Base-by-base conservation (phyloP, 2,888 invertebrate genomes). In the Drosophila neonasuta region DNA sequence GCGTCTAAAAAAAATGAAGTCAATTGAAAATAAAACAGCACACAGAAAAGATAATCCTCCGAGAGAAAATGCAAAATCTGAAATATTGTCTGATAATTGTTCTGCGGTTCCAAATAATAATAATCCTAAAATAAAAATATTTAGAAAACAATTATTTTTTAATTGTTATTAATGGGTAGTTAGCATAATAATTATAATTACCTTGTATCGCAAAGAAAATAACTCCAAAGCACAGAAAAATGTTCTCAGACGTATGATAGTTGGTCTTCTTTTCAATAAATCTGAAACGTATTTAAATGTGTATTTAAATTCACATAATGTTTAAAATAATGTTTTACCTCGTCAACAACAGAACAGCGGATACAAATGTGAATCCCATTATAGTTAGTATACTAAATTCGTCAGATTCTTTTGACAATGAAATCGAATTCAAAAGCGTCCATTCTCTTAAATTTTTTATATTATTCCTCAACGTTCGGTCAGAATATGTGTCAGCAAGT, bases 131-230 rank as follows among this genome's bases (percentile, higher is more conserved):
- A 74, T 29, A 13, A 17, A 15, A 24, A 13, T 8, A 0, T 32
- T 20, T 20, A 30, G 3, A 11, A 6, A 24, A 51, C 1, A 24
- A 29, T n/a, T n/a, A 36, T n/a, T 5, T 34, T 9, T n/a, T 8
- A 24, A 5, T 44, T 24, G 8, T 44, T 24, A 24, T 20, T 24
- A 24, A 32, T 32, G 32, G 9, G 7, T 9, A 32, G 10, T 32
- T 24, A 24, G 24, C 24, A 24, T 24, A 24, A 24, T 24, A 6
- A 24, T 20, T 20, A 20, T 20, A 20, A 20, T 20, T 4, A 75
- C 80, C 80, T 60, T 81, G 82, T 6, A 69, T 51, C 10, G 54
- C 56, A n/a, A 86, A 80, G 39, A 86, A 80, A 2, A 80, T n/a
- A 1, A 78, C 44, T n/a, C 86, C 80, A 52, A 57, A 84, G n/a